Evolutionary conservation across 1,140 invertebrate genomes (phyloP), one percentile per base, ranked within the genome.

Genomic region (Hypsibius dujardini): DNA sequence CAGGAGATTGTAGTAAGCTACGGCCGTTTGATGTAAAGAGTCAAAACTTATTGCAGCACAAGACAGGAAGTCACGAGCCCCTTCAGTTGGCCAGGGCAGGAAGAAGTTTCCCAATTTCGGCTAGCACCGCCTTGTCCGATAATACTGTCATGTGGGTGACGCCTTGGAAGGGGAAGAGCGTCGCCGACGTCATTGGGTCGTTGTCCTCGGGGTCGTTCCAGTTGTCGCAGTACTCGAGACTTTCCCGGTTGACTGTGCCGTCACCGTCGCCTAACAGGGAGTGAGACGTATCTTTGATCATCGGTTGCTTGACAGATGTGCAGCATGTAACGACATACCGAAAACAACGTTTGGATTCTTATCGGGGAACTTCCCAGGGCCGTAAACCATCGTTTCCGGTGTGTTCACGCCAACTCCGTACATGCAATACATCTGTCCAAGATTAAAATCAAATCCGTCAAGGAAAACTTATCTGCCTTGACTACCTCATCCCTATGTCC

Each of bases 211-310:
- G 3, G 7, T 14, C 3, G 3, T 67, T 46, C 91, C 92, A 95
- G 71, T 84, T 81, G 42, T 84, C 77, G 79, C 92, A 95, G 2
- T 85, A 90, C 73, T 85, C 79, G 2, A 95, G 82, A 74, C 90
- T 94, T 72, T 89, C 83, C 69, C 85, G 77, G 81, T 96, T 97
- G 0, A 97, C 94, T 0, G 93, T 97, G 15, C 95, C 95, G 82
- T 98, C 95, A 1, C 95, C 95, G 78, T 94, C 86, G 1, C 91
- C n/a, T n/a, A n/a, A n/a, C n/a, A n/a, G n/a, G n/a, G n/a, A n/a
- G n/a, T n/a, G n/a, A n/a, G n/a, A n/a, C n/a, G n/a, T n/a, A n/a
- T n/a, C n/a, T n/a, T n/a, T n/a, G n/a, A n/a, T n/a, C n/a, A n/a
- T n/a, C n/a, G n/a, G n/a, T n/a, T n/a, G n/a, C n/a, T n/a, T n/a